Evolutionary conservation across 2,797 vertebrate species (phyloP), one percentile per base, ranked within the genome.

Genomic region (Todus mexicanus): DNA sequence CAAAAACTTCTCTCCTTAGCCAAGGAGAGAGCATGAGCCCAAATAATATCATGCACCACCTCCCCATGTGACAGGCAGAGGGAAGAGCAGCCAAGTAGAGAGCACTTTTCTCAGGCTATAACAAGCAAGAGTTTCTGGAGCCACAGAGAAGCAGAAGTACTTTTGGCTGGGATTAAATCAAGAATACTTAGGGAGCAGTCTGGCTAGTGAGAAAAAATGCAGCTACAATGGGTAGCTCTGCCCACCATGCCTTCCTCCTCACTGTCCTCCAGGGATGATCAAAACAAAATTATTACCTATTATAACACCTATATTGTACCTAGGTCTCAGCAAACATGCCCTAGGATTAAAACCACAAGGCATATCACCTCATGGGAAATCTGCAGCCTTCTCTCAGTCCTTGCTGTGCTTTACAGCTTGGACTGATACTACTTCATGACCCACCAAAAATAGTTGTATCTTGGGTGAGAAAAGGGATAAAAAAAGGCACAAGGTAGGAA

Each of bases 1-100:
- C 33, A 31, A 60, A 80, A 85, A 15, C 17, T 38, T 37, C 25
- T 68, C 17, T 71, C 33, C 22, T 25, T 42, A 70, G 20, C 40
- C 60, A 51, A 64, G 48, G 10, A 78, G 20, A 84, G 19, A 54
- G 19, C 25, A 40, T 16, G 19, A 83, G 29, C 7, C 59, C 37
- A 26, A 80, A 17, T 15, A 59, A 25, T 57, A 73, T 16, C 57
- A 12, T 0, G 1, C 6, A 9, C 15, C 0, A 1, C 29, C n/a
- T 91, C 22, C 40, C 60, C 31, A 14, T 29, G 50, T 0, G 0
- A 42, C 38, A 53, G 51, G 43, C 43, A 64, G 74, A 76, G 33
- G 27, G 5, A 19, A 72, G 35, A 64, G 65, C 50, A 64, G 57
- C 53, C 87, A 85, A 47, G 18, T 10, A 27, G 51, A 90, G 63